These are phyloP conservation scores for Amblyteles armatorius DNA, from an alignment of 2,888 invertebrate species.

Conservation along the genomic window DNA sequence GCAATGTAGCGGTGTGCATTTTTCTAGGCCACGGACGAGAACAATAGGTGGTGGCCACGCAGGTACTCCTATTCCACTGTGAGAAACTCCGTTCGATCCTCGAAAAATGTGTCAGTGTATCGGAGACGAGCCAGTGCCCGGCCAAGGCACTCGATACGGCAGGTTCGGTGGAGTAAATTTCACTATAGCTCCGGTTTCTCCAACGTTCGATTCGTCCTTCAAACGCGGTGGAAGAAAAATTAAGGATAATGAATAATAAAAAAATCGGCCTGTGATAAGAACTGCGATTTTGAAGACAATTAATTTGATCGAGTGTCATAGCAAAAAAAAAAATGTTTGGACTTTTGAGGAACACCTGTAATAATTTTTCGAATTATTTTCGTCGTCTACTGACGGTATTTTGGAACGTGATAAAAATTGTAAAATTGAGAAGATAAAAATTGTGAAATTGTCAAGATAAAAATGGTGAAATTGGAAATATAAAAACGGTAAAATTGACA, in stretches of 20 bases:
- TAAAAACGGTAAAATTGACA: too few species aligned
- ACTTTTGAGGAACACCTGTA: neutral
- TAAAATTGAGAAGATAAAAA: too few species aligned
- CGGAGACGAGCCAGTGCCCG: neutral
- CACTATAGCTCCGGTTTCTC: neutral
- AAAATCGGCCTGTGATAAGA: neutral
- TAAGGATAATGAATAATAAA: neutral
- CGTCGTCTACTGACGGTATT: too few species aligned
- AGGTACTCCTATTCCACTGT: constrained; percentile 45
- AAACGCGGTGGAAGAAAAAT: neutral
- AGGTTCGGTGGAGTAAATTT: neutral
- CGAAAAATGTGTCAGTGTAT: constrained; percentile 20
- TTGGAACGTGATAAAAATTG: too few species aligned
- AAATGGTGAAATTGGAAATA: too few species aligned
- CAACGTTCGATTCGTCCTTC: neutral
- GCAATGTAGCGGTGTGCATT: constrained; percentile 49
- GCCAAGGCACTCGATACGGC: constrained; percentile 7
- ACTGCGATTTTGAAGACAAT: neutral
- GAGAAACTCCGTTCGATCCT: constrained; percentile 32
- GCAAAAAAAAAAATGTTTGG: neutral
- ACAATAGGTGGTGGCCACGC: constrained; percentile 58
- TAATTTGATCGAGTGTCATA: too few species aligned
- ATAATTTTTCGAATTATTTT: too few species aligned
- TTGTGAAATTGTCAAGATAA: too few species aligned
- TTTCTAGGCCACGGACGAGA: constrained; percentile 64